These are phyloP conservation scores for Drosophila serrata DNA, from an alignment of 1,140 invertebrate species.

Conservation along the genomic window DNA sequence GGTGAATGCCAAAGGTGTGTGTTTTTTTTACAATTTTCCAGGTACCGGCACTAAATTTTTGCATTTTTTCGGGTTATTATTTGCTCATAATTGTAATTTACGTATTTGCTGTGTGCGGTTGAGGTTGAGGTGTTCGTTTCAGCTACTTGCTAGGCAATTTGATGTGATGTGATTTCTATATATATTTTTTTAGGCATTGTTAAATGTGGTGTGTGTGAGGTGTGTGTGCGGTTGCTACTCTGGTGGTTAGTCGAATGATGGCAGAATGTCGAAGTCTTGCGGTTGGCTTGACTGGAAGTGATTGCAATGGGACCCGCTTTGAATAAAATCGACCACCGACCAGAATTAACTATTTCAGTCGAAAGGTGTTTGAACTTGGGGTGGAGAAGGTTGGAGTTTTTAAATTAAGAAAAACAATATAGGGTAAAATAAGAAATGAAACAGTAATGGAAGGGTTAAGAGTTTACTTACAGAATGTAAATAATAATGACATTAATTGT, in stretches of 20 bases:
- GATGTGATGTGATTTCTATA: constrained; percentile 78
- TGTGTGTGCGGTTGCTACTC: constrained; percentile 37
- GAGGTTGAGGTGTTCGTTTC: constrained; percentile 34
- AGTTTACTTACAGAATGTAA: neutral
- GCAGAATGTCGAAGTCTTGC: constrained; percentile 42
- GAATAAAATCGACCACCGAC: constrained; percentile 17
- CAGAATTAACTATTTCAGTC: constrained; percentile 25
- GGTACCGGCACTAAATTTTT: constrained; percentile 58
- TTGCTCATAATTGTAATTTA: constrained; percentile 83
- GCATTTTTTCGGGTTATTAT: constrained; percentile 81
- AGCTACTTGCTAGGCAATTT: constrained; percentile 73
- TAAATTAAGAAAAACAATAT: neutral
- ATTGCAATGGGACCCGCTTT: constrained; percentile 22
- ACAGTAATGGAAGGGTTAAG: neutral
- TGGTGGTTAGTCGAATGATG: constrained; percentile 36
- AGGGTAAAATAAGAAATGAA: no score
- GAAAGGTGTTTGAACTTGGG: constrained; percentile 4
- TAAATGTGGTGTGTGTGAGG: constrained; percentile 1
- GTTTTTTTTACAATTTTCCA: constrained; percentile 68
- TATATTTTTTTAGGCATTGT: constrained; percentile 27
- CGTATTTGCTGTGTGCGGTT: constrained; percentile 71
- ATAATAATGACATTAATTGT: neutral
- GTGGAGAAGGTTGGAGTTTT: neutral
- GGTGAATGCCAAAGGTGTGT: constrained; percentile 15
- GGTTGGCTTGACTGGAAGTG: constrained; percentile 33